A percentile compares a stretch with the other conserved stretches of the same genome.
Conservation (phyloP, 2,888 invertebrate species). For the Orchestes rusci region DNA sequence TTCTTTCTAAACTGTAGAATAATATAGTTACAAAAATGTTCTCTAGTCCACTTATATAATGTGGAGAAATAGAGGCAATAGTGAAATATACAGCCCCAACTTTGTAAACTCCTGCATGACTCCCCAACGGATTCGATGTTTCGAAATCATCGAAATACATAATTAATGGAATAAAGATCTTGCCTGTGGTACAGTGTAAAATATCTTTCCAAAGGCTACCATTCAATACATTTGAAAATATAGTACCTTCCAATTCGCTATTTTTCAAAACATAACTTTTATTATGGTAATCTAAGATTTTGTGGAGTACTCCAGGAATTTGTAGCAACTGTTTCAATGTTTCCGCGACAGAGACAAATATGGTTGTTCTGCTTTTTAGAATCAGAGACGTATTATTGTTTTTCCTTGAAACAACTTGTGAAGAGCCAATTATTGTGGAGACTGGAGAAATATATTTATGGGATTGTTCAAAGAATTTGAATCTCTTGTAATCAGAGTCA, state of each 20-base stretch:
- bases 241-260: background rate
- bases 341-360: conserved; percentile 3
- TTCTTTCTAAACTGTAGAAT: conserved; percentile 24
- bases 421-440: conserved; percentile 5
- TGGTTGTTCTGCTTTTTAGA: conserved; percentile 8
- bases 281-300: conserved; percentile 9
- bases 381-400: conserved; percentile 8
- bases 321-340: conserved; percentile 2
- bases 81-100: conserved; percentile 24
- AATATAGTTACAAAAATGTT: conserved; percentile 26
- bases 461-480: conserved; percentile 5
- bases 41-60: conserved; percentile 16
- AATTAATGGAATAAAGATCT: conserved; percentile 8
- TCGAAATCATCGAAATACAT: conserved; percentile 20
- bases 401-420: conserved; percentile 7
- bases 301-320: conserved; percentile 6
- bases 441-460: conserved; percentile 9
- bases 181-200: conserved; percentile 11
- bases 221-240: conserved; percentile 11
- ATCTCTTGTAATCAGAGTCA: conserved; percentile 12
- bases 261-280: conserved; percentile 7
- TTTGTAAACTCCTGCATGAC: conserved; percentile 19
- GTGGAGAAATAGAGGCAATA: conserved; percentile 24
- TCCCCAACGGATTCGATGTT: conserved; percentile 19
- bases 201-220: conserved; percentile 12